Base-by-base conservation (phyloP, 2,888 invertebrate species). In the Chymomyza caudatula region DNA sequence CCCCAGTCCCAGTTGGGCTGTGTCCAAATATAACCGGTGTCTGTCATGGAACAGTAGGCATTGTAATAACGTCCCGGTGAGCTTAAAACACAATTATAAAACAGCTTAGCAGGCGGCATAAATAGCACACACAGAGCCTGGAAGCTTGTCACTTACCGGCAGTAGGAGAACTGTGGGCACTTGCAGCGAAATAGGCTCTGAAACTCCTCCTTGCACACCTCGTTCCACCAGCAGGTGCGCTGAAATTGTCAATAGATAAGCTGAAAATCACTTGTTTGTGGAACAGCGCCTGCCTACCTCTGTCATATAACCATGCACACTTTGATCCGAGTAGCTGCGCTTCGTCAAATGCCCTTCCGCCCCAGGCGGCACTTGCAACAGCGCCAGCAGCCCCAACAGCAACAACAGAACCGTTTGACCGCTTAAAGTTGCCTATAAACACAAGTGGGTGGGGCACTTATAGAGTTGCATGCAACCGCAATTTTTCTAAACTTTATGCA, bases 141-240 rank as follows among this genome's bases (percentile, higher is more conserved):
- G n/a, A n/a, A n/a, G n/a, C n/a, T 15, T 1, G 8, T 1, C 11
- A 64, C 79, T 67, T 65, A 90, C 77, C 96, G 92, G 91, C 97
- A 97, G 89, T 94, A 97, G 0, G 96, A 96, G 94, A 95, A 96
- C 69, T 94, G 93, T 0, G 97, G 97, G 85, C 97, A 97, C 87
- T 95, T 95, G 91, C 97, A 97, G 67, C 96, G 93, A 90, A 97
- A 97, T 77, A 95, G 92, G 76, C 93, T 94, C 90, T 96, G 96
- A 88, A 97, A 97, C 90, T 97, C 97, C 88, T 96, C 96, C 88
- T 97, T 97, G 91, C 97, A 97, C 17, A 96, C 94, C 92, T 97
- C 97, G 90, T 96, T 97, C 95, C 96, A 96, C 96, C 96, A 97
- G 90, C 97, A 97, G 58, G 95, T 96, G 88, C 97, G 93, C 97